These are phyloP conservation scores for Diplodus puntazzo DNA, from an alignment of 2,797 vertebrate species.

Conservation along the genomic window DNA sequence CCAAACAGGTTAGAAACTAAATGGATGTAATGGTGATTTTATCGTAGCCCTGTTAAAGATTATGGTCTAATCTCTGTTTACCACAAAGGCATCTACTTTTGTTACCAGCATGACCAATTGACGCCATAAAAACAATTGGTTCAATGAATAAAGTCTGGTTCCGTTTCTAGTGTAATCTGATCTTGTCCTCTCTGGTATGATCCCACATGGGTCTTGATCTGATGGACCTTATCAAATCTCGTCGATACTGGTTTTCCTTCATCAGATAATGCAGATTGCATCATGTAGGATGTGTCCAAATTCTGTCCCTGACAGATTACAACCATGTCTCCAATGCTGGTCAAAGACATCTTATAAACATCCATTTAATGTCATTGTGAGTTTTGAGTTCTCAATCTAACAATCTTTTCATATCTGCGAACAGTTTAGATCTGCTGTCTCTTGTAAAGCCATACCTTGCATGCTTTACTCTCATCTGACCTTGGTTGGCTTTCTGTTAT, in stretches of 20 bases:
- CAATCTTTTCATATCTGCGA: neutral
- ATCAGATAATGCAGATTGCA: neutral
- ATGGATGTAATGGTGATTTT: neutral
- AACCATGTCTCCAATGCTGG: neutral
- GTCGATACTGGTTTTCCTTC: slow-evolving; percentile 6
- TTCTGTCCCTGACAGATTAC: neutral
- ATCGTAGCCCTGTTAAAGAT: neutral
- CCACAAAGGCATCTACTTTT: slow-evolving; percentile 16
- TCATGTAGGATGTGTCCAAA: neutral
- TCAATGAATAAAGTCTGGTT: slow-evolving; percentile 22
- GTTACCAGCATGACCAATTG: slow-evolving; percentile 18
- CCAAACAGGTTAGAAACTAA: slow-evolving; percentile 14
- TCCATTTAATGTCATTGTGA: neutral
- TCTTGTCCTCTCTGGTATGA: slow-evolving; percentile 28
- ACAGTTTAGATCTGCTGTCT: neutral
- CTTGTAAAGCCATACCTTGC: neutral
- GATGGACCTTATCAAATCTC: slow-evolving; percentile 32
- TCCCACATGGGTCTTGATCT: slow-evolving; percentile 7
- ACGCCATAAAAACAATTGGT: slow-evolving; percentile 35
- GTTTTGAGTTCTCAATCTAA: slow-evolving; percentile 4
- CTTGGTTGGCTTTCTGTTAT: slow-evolving; percentile 24
- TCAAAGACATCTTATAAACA: neutral
- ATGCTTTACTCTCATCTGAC: slow-evolving; percentile 5
- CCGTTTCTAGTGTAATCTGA: slow-evolving; percentile 6
- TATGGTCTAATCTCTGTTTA: neutral